These are phyloP conservation scores for Argya squamiceps DNA, from an alignment of 2,797 vertebrate genomes.

Conservation along the genomic window DNA sequence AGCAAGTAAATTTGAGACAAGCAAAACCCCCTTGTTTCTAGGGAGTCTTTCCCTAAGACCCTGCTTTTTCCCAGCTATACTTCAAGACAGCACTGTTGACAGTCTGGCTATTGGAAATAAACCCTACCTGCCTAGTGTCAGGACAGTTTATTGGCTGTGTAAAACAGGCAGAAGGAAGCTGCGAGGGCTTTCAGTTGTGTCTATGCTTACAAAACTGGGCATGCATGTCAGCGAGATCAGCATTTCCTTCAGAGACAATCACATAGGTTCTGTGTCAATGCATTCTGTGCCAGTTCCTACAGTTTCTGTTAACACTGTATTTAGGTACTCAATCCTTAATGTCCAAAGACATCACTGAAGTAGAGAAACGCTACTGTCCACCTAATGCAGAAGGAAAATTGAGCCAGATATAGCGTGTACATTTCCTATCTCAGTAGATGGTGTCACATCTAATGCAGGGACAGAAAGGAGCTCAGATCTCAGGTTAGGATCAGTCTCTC, in stretches of 20 bases:
- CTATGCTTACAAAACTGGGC: background rate
- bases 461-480: background rate
- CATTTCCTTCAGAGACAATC: background rate
- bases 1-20: background rate
- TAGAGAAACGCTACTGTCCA: background rate
- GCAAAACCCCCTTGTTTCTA: background rate
- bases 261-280: background rate
- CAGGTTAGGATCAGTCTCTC: background rate
- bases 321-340: background rate
- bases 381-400: background rate
- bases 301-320: background rate
- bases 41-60: background rate
- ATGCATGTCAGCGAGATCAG: background rate
- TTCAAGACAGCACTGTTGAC: background rate
- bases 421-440: background rate
- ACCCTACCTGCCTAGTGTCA: background rate
- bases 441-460: background rate
- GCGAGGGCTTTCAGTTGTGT: background rate
- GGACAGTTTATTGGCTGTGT: background rate
- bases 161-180: background rate
- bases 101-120: background rate
- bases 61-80: background rate
- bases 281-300: background rate
- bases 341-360: background rate
- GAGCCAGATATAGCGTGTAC: background rate